Percentiles rank a stretch among this genome's conserved stretches.
These are phyloP conservation scores for Chiroxiphia lanceolata DNA, from an alignment of 2,797 vertebrate genomes.

Conservation along the genomic window DNA sequence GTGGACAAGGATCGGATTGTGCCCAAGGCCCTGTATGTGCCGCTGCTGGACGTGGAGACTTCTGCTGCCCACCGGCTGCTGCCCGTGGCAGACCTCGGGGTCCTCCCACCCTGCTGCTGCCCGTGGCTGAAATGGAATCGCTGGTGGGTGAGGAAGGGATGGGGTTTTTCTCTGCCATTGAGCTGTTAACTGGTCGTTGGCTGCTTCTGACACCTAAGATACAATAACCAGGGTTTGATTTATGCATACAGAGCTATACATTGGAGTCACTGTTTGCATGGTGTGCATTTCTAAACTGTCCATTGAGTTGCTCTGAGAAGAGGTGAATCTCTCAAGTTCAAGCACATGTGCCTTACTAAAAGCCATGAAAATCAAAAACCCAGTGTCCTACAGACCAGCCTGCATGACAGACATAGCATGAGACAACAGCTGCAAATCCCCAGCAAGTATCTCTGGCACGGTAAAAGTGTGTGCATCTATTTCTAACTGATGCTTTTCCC, in stretches of 20 bases:
- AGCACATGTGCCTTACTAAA: background rate
- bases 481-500: background rate
- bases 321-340: background rate
- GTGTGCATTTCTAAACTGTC: accelerated
- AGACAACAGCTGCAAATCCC: background rate
- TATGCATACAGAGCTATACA: background rate
- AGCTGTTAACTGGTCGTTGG: background rate
- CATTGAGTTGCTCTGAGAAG: background rate
- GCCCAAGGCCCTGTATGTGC: background rate
- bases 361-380: background rate
- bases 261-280: background rate
- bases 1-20: accelerated
- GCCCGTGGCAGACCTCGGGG: background rate
- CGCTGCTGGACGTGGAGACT: background rate
- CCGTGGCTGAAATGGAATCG: background rate
- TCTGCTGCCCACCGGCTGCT: background rate
- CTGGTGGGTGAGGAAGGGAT: background rate
- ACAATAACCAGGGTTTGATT: background rate
- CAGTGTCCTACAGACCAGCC: background rate
- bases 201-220: slow-evolving; percentile 17
- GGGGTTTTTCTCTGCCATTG: background rate
- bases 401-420: accelerated
- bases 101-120: background rate
- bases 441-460: background rate
- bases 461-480: accelerated